phyloP scores from a whole-genome alignment of 2,888 invertebrate species.

The Meandrusa payeni region DNA sequence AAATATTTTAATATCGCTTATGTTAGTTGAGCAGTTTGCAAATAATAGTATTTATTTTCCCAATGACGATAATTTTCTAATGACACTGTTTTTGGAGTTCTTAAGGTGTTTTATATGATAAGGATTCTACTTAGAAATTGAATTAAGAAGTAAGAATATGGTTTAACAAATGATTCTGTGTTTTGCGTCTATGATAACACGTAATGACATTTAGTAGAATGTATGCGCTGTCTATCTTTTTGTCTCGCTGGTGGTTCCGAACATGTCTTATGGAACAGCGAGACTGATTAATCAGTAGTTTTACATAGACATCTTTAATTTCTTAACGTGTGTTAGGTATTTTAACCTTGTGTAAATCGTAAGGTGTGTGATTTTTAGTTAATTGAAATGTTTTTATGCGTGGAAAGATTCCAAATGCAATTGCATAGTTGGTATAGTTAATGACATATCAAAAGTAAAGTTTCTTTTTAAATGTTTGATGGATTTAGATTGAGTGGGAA shows the following conservation, averaged over 20 bases:
- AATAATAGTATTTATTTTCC: constrained; percentile 76
- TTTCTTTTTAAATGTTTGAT: constrained; percentile 54
- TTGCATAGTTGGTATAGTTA: constrained; percentile 63
- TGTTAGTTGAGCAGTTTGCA: constrained; percentile 76
- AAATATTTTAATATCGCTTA: constrained; percentile 77
- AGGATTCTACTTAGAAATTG: constrained; percentile 59
- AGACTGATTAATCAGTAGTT: constrained; percentile 16
- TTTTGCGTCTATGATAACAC: constrained; percentile 49
- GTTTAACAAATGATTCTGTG: constrained; percentile 46
- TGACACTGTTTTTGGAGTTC: constrained; percentile 54
- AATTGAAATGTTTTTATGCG: constrained; percentile 58
- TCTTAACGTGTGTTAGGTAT: constrained; percentile 61
- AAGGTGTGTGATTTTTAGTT: constrained; percentile 73
- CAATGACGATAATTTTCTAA: constrained; percentile 59
- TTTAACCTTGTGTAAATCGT: constrained; percentile 45
- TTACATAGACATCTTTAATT: constrained; percentile 32
- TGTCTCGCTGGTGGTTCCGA: constrained; percentile 25
- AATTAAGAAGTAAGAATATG: constrained; percentile 47
- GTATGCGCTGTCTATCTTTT: constrained; percentile 35
- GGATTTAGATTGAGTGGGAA: constrained; percentile 35
- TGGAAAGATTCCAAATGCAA: constrained; percentile 78
- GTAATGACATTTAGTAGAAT: constrained; percentile 48
- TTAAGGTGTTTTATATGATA: constrained; percentile 66
- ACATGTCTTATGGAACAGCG: constrained; percentile 14
- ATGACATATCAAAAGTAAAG: constrained; percentile 77